These are phyloP conservation scores for Tachina fera DNA, from an alignment of 2,888 invertebrate genomes.

Conservation along the genomic window DNA sequence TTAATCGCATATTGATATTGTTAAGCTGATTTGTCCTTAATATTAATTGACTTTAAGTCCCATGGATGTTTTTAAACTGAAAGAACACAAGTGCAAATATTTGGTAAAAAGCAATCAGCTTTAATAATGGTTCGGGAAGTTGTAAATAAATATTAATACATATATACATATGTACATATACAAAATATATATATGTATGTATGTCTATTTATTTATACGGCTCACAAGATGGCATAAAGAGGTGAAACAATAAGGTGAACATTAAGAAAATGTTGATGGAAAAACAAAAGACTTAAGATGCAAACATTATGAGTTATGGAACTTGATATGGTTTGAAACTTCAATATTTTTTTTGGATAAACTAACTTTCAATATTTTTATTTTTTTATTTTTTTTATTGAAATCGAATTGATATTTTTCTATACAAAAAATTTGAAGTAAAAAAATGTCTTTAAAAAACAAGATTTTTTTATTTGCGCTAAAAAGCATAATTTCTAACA, in stretches of 20 bases:
- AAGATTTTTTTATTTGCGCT: too few relatives aligned
- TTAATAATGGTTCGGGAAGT: conserved; percentile 43
- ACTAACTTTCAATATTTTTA: too few relatives aligned
- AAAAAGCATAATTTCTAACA: too few relatives aligned
- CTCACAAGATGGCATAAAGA: conserved; percentile 6
- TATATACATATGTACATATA: neutral
- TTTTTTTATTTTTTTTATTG: too few relatives aligned
- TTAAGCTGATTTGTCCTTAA: conserved; percentile 72
- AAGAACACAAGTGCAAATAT: conserved; percentile 68
- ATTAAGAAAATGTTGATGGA: conserved; percentile 15
- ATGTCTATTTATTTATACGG: neutral
- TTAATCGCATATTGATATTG: conserved; percentile 70
- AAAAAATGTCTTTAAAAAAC: too few relatives aligned
- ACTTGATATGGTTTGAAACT: neutral
- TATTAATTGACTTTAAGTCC: conserved; percentile 71
- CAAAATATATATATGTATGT: neutral
- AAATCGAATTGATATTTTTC: too few relatives aligned
- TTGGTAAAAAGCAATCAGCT: conserved; percentile 64
- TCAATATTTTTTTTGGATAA: too few relatives aligned
- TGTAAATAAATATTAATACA: too few relatives aligned
- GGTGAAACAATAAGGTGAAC: neutral
- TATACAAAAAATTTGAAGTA: too few relatives aligned
- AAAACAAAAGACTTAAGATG: conserved; percentile 45
- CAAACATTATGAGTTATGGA: conserved; percentile 3
- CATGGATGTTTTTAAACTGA: conserved; percentile 49